Evolutionary conservation across 2,888 invertebrate species (phyloP).

Genomic region (Halictus ligatus): DNA sequence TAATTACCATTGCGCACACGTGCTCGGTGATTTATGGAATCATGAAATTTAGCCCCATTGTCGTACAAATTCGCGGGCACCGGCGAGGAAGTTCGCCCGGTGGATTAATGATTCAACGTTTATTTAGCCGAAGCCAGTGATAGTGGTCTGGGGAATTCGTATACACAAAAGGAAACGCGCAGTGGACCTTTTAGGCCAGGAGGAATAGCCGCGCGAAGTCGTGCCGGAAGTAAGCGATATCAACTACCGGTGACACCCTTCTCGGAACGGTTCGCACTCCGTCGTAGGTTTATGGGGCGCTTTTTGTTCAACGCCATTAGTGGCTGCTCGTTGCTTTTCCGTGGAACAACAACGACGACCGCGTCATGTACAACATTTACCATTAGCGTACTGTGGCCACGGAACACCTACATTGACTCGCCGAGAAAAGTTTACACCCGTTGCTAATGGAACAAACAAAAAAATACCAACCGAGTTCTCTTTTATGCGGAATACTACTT

Average conservation of each 20-base stretch:
- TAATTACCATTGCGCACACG: slow-evolving; percentile 54
- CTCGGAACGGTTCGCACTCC: slow-evolving; percentile 50
- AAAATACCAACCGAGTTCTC: slow-evolving; percentile 5
- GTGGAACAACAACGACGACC: slow-evolving; percentile 45
- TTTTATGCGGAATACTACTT: slow-evolving; percentile 27
- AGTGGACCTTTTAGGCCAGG: slow-evolving; percentile 61
- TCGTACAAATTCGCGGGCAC: slow-evolving; percentile 56
- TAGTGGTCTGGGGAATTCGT: slow-evolving; percentile 55
- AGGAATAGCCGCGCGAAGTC: slow-evolving; percentile 45
- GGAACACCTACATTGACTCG: slow-evolving; percentile 33
- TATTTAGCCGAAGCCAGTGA: slow-evolving; percentile 54
- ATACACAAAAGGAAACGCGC: slow-evolving; percentile 59
- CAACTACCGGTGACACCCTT: slow-evolving; percentile 61
- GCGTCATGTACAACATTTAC: slow-evolving; percentile 59
- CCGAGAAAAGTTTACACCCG: slow-evolving; percentile 39
- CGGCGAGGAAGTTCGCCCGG: slow-evolving; percentile 51
- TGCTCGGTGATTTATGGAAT: slow-evolving; percentile 61
- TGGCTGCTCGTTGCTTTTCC: slow-evolving; percentile 59
- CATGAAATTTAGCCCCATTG: slow-evolving; percentile 64
- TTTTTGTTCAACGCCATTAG: slow-evolving; percentile 66
- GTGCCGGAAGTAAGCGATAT: slow-evolving; percentile 63
- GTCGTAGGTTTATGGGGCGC: slow-evolving; percentile 58
- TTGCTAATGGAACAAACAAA: slow-evolving; percentile 30
- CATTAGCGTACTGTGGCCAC: slow-evolving; percentile 37
- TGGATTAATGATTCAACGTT: slow-evolving; percentile 65